Percentiles rank a stretch among this genome's conserved stretches.
Conservation (phyloP, 2,888 invertebrate species). For the Cheilosia urbana region DNA sequence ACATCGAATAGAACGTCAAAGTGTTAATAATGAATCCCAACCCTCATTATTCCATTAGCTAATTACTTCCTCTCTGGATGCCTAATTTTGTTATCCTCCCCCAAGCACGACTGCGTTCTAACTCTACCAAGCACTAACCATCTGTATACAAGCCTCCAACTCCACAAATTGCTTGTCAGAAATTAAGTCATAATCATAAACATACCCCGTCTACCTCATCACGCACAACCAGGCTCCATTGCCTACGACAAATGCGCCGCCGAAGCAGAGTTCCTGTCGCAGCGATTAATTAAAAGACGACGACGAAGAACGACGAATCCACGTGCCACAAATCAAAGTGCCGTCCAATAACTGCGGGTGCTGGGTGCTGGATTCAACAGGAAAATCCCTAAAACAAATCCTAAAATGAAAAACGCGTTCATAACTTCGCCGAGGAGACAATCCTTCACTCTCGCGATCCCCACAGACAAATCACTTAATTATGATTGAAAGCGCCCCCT, state of each 20-base stretch:
- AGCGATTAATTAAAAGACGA: constrained; percentile 69
- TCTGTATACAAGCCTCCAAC: constrained; percentile 47
- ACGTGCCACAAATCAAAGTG: constrained; percentile 74
- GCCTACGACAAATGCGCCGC: constrained; percentile 57
- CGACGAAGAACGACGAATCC: constrained; percentile 49
- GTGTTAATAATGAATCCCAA: constrained; percentile 30
- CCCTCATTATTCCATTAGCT: constrained; percentile 39
- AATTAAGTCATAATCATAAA: constrained; percentile 73
- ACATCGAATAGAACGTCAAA: not conserved
- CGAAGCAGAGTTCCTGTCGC: constrained; percentile 69
- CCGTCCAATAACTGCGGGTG: constrained; percentile 9
- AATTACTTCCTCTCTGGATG: constrained; percentile 59
- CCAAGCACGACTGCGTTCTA: not conserved
- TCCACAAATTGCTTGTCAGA: constrained; percentile 73
- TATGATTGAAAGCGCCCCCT: constrained; percentile 80
- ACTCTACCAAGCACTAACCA: constrained; percentile 53
- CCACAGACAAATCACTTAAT: constrained; percentile 82
- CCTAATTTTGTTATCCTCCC: constrained; percentile 59
- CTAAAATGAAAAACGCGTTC: constrained; percentile 65
- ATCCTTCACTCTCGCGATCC: constrained; percentile 64
- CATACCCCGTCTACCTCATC: constrained; percentile 59
- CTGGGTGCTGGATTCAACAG: not conserved
- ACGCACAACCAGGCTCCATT: constrained; percentile 19
- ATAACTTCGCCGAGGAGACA: constrained; percentile 59
- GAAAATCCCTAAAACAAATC: constrained; percentile 55